phyloP scores from a whole-genome alignment of 2,888 invertebrate species.

The Odontocerum albicorne region DNA sequence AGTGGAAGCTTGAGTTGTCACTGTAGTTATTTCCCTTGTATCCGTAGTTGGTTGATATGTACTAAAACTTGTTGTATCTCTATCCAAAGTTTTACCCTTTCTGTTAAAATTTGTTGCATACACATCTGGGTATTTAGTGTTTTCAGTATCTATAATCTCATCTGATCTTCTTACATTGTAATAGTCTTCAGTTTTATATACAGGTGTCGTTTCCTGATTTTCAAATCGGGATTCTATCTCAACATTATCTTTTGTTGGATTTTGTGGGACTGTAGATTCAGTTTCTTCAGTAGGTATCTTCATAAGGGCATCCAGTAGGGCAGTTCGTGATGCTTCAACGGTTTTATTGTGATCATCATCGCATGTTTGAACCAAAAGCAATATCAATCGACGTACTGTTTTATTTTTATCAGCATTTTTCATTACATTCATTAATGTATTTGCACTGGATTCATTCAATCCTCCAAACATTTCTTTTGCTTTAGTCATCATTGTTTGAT shows the following conservation, averaged over 20 bases:
- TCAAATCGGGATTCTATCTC: too few species aligned
- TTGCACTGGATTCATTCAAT: conserved; percentile 72
- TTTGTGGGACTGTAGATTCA: conserved; percentile 47
- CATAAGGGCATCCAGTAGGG: conserved; percentile 68
- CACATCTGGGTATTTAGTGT: conserved; percentile 37
- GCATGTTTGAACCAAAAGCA: conserved; percentile 77
- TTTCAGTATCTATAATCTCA: conserved; percentile 35
- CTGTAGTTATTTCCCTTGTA: conserved; percentile 45
- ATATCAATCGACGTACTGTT: conserved; percentile 70
- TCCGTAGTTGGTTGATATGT: conserved; percentile 39
- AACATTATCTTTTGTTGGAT: conserved; percentile 18
- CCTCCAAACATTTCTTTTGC: conserved; percentile 77
- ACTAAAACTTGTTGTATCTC: conserved; percentile 32
- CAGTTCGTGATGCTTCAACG: conserved; percentile 69
- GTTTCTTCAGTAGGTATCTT: conserved; percentile 61
- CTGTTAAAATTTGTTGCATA: conserved; percentile 41
- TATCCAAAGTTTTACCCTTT: conserved; percentile 40
- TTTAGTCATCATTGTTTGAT: conserved; percentile 65
- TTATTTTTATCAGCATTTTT: conserved; percentile 78
- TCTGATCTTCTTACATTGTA: conserved; percentile 37
- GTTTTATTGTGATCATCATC: conserved; percentile 72
- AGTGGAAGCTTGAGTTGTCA: conserved; percentile 45
- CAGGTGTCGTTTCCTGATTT: too few species aligned
- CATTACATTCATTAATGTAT: conserved; percentile 78
- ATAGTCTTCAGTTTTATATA: background rate